phyloP scores from a whole-genome alignment of 30 jellyfish, hydroid and myxozoan genomes.

The Aurelia sp. region DNA sequence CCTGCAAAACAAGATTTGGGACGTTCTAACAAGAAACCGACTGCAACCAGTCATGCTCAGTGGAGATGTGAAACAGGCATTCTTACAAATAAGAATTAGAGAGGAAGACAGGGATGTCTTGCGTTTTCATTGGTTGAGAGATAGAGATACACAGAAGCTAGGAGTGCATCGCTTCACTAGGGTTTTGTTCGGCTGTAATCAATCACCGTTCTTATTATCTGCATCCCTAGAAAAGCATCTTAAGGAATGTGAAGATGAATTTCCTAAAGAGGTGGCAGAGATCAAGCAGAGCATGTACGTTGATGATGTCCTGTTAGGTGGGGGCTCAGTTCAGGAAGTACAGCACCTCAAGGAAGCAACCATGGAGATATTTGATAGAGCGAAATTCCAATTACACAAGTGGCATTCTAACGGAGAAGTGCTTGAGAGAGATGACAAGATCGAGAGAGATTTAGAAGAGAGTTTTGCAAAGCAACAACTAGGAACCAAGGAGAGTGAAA shows the following conservation, averaged over 20 bases:
- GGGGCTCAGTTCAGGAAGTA: slow-evolving; percentile 46
- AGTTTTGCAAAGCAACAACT: slow-evolving; percentile 57
- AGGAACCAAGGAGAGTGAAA: slow-evolving; percentile 15
- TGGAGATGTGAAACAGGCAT: slow-evolving; percentile 45
- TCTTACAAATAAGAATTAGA: slow-evolving; percentile 28
- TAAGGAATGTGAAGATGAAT: not conserved
- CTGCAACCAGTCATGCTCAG: slow-evolving; percentile 33
- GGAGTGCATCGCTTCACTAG: slow-evolving; percentile 39
- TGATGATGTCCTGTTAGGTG: slow-evolving; percentile 26
- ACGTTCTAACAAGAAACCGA: slow-evolving; percentile 24
- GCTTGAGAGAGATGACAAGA: slow-evolving; percentile 19
- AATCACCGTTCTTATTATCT: slow-evolving; percentile 55
- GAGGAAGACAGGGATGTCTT: slow-evolving; percentile 46
- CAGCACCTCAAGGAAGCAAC: slow-evolving; percentile 16
- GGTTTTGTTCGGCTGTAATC: slow-evolving; percentile 51
- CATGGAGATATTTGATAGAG: not conserved
- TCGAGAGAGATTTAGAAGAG: not conserved
- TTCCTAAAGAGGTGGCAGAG: slow-evolving; percentile 30
- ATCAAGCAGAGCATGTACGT: slow-evolving; percentile 8
- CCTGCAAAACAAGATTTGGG: slow-evolving; percentile 54
- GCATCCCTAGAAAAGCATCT: slow-evolving; percentile 57
- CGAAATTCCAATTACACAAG: slow-evolving; percentile 25
- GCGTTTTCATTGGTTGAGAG: slow-evolving; percentile 64
- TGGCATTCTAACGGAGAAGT: slow-evolving; percentile 60
- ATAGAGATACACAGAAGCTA: slow-evolving; percentile 10